Conservation (phyloP, 2,888 invertebrate genomes). For the Sinotaia quadrata region DNA sequence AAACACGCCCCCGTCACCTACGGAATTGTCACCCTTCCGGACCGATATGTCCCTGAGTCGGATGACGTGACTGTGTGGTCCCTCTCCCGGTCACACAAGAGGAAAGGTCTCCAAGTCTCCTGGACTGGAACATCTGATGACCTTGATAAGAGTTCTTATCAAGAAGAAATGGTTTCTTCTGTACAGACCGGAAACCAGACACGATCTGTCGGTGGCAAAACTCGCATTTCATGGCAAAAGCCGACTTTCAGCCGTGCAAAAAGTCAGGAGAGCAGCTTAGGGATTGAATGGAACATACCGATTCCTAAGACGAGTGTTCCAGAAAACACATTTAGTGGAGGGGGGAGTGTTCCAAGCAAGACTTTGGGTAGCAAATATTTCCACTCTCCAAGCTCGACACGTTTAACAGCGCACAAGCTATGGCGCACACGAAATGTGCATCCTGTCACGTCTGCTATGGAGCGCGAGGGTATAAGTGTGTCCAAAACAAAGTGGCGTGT, state of each 20-base stretch:
- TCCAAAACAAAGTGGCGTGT: slow-evolving; percentile 38
- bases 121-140: background rate
- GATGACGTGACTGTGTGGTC: background rate
- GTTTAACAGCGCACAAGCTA: no score
- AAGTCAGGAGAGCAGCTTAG: slow-evolving; percentile 27
- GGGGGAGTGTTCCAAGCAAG: no score
- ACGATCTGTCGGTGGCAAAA: background rate
- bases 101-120: background rate
- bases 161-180: background rate
- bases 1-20: background rate
- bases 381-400: no score
- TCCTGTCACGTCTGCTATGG: slow-evolving; percentile 39
- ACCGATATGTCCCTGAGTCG: background rate
- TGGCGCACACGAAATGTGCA: slow-evolving; percentile 32
- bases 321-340: background rate
- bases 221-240: slow-evolving; percentile 12
- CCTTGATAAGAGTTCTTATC: no score
- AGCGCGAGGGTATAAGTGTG: slow-evolving; percentile 36
- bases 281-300: slow-evolving; percentile 37
- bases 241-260: slow-evolving; percentile 23
- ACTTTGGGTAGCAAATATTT: no score
- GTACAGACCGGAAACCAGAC: background rate
- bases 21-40: no score
- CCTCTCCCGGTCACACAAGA: background rate
- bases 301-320: background rate